These are phyloP conservation scores for Macrophya annulata DNA, from an alignment of 2,888 invertebrate genomes.

Conservation along the genomic window DNA sequence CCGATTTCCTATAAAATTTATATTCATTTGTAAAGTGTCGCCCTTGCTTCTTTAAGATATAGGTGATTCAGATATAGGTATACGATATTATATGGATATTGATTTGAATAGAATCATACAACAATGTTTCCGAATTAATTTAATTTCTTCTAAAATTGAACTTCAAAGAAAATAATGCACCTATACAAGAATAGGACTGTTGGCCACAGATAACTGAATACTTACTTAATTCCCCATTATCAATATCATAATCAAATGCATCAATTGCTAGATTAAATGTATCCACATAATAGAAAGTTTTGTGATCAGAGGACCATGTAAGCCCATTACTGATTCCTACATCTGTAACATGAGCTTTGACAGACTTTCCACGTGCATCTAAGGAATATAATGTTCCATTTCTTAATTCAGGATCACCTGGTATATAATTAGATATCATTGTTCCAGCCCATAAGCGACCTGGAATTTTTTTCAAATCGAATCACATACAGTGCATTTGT, in stretches of 20 bases:
- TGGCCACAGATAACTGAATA: background rate
- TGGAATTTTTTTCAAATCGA: background rate
- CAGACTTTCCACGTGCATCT: background rate
- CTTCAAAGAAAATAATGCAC: background rate
- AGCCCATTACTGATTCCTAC: slow-evolving; percentile 51
- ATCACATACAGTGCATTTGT: background rate
- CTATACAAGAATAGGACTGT: background rate
- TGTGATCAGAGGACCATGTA: slow-evolving; percentile 45
- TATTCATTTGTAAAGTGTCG: background rate
- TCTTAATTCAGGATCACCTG: slow-evolving; percentile 1
- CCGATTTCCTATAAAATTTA: slow-evolving; percentile 40
- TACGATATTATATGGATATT: background rate
- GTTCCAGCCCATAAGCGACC: slow-evolving; percentile 51
- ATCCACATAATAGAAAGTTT: slow-evolving; percentile 46
- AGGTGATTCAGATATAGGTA: background rate
- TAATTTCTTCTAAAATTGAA: background rate
- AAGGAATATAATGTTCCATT: slow-evolving; percentile 30
- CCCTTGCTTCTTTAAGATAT: background rate
- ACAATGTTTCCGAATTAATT: background rate
- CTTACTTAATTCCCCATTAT: slow-evolving; percentile 33
- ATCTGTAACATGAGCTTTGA: slow-evolving; percentile 25
- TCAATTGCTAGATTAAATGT: slow-evolving; percentile 43
- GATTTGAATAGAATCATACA: background rate
- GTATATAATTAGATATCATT: slow-evolving; percentile 6
- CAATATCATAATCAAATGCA: slow-evolving; percentile 45